Percentiles rank a stretch among this genome's conserved stretches.
phyloP scores from a whole-genome alignment of 2,113 vertebrate genomes.

The Ameiurus melas region DNA sequence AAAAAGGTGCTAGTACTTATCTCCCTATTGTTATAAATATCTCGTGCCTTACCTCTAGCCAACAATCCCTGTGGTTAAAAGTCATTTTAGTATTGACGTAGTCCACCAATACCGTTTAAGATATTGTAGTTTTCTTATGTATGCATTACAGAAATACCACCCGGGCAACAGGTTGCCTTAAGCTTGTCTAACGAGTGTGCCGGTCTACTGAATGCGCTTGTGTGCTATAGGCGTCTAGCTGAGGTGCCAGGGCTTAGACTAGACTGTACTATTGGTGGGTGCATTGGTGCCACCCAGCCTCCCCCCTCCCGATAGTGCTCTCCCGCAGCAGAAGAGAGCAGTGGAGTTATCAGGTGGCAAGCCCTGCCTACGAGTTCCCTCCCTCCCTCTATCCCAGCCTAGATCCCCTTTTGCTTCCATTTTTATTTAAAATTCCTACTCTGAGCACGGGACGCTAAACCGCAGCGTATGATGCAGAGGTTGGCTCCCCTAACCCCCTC shows the following conservation, averaged over 20 bases:
- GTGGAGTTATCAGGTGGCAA: conserved; percentile 46
- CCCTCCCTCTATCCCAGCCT: conserved; percentile 49
- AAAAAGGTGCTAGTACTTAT: conserved; percentile 39
- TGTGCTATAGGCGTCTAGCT: conserved; percentile 48
- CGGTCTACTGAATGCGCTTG: conserved; percentile 40
- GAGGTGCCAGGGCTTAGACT: conserved; percentile 49
- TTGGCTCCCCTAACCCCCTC: conserved; percentile 71
- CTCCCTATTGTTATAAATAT: conserved; percentile 25
- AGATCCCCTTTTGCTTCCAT: conserved; percentile 49
- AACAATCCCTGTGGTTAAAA: conserved; percentile 38
- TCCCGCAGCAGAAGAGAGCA: conserved; percentile 22
- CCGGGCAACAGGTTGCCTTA: conserved; percentile 36
- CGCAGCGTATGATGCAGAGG: conserved; percentile 70
- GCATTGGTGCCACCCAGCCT: conserved; percentile 32
- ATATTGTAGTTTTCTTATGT: conserved; percentile 3
- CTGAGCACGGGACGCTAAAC: conserved; percentile 67
- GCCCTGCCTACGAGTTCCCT: conserved; percentile 46
- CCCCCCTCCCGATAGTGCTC: conserved; percentile 37
- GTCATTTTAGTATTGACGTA: conserved; percentile 22
- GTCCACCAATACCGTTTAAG: conserved; percentile 33
- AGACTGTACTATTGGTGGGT: conserved; percentile 40
- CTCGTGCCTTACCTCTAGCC: conserved; percentile 41
- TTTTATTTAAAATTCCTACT: conserved; percentile 44
- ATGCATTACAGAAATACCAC: conserved; percentile 30
- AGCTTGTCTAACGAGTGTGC: conserved; percentile 39